Evolutionary conservation across 53 echinoderm and acorn worm species (phyloP).

Genomic region (Stichopus horrens): DNA sequence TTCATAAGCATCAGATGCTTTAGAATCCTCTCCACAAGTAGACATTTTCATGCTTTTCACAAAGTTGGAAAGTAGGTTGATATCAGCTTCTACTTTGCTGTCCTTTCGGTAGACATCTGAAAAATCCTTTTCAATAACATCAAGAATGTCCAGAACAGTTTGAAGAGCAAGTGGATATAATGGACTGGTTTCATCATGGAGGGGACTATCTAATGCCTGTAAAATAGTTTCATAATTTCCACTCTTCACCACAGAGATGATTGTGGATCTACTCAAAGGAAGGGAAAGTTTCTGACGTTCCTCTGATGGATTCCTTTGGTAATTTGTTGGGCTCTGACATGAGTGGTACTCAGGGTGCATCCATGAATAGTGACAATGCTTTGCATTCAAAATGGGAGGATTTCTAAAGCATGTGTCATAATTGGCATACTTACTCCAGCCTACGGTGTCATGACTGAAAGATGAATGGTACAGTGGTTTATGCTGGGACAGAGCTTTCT

Average conservation of each 20-base stretch:
- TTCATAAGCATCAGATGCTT: neutral
- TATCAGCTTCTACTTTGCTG: conserved; percentile 8
- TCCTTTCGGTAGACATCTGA: conserved; percentile 5
- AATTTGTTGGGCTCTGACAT: neutral
- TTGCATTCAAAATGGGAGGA: neutral
- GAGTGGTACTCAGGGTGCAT: neutral
- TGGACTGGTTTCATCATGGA: conserved; percentile 33
- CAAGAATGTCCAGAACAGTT: conserved; percentile 30
- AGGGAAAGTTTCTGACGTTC: neutral
- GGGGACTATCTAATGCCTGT: neutral
- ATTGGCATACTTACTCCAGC: neutral
- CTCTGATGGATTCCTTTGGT: neutral
- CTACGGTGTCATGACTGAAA: neutral
- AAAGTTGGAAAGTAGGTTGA: conserved; percentile 1
- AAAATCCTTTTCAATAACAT: conserved; percentile 35
- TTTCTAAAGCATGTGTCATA: neutral
- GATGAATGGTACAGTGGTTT: conserved; percentile 9
- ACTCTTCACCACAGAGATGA: conserved; percentile 12
- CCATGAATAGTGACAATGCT: neutral
- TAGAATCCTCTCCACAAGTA: neutral
- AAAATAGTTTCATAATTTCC: conserved; percentile 24
- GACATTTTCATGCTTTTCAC: conserved; percentile 29
- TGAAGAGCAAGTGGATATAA: conserved; percentile 30
- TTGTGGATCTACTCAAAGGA: conserved; percentile 34
- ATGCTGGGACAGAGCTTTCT: neutral